Base-by-base conservation (phyloP, 2,888 invertebrate genomes). In the Xestoiulus laeticollis region DNA sequence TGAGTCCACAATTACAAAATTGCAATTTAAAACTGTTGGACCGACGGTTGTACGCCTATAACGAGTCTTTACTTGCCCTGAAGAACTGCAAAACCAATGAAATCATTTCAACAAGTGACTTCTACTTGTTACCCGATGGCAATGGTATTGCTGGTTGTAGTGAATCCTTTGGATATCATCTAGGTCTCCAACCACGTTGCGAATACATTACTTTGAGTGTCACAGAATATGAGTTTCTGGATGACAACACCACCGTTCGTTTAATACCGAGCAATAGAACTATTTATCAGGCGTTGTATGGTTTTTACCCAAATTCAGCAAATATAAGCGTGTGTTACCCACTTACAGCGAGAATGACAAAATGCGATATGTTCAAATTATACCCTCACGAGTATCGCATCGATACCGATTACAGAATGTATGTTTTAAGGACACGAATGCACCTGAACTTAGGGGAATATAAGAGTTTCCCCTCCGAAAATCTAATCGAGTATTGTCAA, bases 1-100 rank as follows among this genome's bases (percentile, higher is more conserved):
- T 87, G 19, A 85, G 85, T 32, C 87, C 87, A 10, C 87, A 87
- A 26, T n/a, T 87, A 14, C 85, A 85, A 26, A 53, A 87, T n/a
- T 87, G 87, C 85, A n/a, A 33, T 3, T 32, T 85, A 10, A 85
- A 38, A 59, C 48, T 14, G n/a, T 26, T 87, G 19, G 22, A 53
- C 26, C 43, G 19, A 38, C 16, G 38, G 14, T 2, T 38, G 22
- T 85, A 43, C n/a, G 14, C 33, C 4, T 32, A 78, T 30, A 16
- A 26, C 16, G 30, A 78, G 4, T 26, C 26, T 10, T 30, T 32
- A 0, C 16, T 78, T 6, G 78, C 26, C 3, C 85, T 85, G 4
- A 10, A 38, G 19, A 68, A 85, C 78, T 33, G 83, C 26, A 33
- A 59, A 33, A 85, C 59, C 19, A 68, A 68, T 8, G 43, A 85